These are phyloP conservation scores for Micrasema minimum DNA, from an alignment of 1,140 invertebrate species.

Conservation along the genomic window DNA sequence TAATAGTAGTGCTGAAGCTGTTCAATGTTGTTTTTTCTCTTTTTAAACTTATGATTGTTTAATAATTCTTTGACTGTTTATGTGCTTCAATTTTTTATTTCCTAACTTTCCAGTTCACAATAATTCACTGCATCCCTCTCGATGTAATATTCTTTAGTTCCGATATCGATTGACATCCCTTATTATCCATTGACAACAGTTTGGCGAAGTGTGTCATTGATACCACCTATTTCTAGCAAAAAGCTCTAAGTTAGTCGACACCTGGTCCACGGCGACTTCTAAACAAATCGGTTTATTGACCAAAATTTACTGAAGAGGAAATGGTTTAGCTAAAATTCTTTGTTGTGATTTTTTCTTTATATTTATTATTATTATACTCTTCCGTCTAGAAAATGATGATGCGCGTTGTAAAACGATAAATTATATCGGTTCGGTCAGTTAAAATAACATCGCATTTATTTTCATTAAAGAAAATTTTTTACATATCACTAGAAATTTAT, in stretches of 20 bases:
- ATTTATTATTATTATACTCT: too few relatives aligned
- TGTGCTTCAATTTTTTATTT: neutral
- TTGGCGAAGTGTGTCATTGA: conserved; percentile 36
- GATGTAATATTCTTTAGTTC: conserved; percentile 36
- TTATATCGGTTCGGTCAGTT: too few relatives aligned
- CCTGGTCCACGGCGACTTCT: conserved; percentile 16
- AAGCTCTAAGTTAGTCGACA: conserved; percentile 20
- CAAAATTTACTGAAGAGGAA: conserved; percentile 17
- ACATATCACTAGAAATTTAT: too few relatives aligned
- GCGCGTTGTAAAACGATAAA: too few relatives aligned
- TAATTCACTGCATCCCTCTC: conserved; percentile 31
- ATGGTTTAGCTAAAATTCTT: neutral
- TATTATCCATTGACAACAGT: conserved; percentile 35
- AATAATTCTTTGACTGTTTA: too few relatives aligned
- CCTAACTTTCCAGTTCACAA: conserved; percentile 26
- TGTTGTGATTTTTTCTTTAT: too few relatives aligned
- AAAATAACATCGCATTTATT: too few relatives aligned
- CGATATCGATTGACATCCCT: conserved; percentile 23
- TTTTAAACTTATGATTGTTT: too few relatives aligned
- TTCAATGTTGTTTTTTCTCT: too few relatives aligned
- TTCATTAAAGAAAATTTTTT: too few relatives aligned
- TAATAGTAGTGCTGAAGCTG: too few relatives aligned
- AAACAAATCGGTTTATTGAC: conserved; percentile 36
- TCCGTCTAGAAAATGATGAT: too few relatives aligned
- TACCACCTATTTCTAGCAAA: conserved; percentile 1